Evolutionary conservation across 2,113 vertebrate genomes (phyloP).

Genomic region (Thymallus thymallus): DNA sequence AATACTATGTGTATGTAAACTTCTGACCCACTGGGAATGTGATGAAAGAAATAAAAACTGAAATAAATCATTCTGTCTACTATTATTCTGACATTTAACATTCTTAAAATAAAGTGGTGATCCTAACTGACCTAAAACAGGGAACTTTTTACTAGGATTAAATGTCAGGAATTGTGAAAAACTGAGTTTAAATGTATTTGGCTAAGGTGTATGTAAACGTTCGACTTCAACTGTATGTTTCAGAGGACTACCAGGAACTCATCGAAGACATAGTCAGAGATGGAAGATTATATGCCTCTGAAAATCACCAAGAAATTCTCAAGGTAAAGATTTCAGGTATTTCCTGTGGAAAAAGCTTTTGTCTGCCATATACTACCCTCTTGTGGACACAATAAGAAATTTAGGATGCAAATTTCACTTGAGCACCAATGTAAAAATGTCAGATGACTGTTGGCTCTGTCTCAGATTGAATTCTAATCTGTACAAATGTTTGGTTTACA

Average conservation of each 20-base stretch:
- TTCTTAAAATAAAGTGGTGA: no score
- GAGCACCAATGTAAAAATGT: constrained; percentile 14
- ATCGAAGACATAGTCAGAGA: constrained; percentile 99
- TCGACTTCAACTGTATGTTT: no score
- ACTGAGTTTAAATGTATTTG: no score
- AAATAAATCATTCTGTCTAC: no score
- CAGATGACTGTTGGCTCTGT: not conserved
- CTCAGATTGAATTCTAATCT: constrained; percentile 1
- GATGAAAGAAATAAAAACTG: no score
- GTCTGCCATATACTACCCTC: constrained; percentile 35
- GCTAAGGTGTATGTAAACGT: no score
- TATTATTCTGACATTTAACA: no score
- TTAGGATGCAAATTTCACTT: not conserved
- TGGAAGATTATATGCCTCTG: constrained; percentile 94
- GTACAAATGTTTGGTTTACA: constrained; percentile 22
- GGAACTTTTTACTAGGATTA: no score
- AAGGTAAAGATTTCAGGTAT: constrained; percentile 73
- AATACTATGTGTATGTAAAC: no score
- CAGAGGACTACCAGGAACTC: constrained; percentile 97
- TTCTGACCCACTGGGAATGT: no score
- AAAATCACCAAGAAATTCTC: constrained; percentile 98
- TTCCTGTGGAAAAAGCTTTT: not conserved
- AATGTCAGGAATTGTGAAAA: no score
- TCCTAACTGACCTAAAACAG: no score
- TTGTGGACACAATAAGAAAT: constrained; percentile 33